Evolutionary conservation across 2,888 invertebrate genomes (phyloP).

Genomic region (Andrena dorsata): DNA sequence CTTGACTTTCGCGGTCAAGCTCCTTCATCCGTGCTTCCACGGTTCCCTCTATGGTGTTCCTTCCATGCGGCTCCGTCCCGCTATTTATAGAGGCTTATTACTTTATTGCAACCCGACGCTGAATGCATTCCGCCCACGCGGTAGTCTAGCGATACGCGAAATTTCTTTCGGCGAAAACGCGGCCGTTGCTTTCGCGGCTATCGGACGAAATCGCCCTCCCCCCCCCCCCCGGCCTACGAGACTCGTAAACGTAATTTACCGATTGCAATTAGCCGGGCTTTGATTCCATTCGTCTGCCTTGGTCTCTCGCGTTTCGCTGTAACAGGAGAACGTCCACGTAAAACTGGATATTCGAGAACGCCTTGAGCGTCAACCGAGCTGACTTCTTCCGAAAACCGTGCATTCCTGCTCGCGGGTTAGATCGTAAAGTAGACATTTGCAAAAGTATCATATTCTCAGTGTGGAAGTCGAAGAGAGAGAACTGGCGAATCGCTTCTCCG

Average conservation of each 20-base stretch:
- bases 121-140: slow-evolving; percentile 77
- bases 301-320: background rate
- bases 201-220: background rate
- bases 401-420: slow-evolving; percentile 16
- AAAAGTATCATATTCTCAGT: slow-evolving; percentile 31
- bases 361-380: background rate
- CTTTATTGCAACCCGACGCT: slow-evolving; percentile 79
- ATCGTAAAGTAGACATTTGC: background rate
- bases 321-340: slow-evolving; percentile 24
- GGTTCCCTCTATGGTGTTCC: slow-evolving; percentile 70
- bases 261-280: slow-evolving; percentile 12
- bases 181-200: background rate
- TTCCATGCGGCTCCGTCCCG: slow-evolving; percentile 67
- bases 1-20: slow-evolving; percentile 82
- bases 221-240: background rate
- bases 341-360: slow-evolving; percentile 17
- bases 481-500: background rate
- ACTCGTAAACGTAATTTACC: background rate
- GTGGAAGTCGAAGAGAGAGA: background rate
- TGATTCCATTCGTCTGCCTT: background rate
- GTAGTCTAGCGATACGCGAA: slow-evolving; percentile 46
- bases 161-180: slow-evolving; percentile 26
- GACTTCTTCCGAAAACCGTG: slow-evolving; percentile 23
- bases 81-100: slow-evolving; percentile 82
- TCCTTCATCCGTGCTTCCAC: slow-evolving; percentile 73